Base-by-base conservation (phyloP, 2,888 invertebrate genomes). In the Meandrusa payeni region DNA sequence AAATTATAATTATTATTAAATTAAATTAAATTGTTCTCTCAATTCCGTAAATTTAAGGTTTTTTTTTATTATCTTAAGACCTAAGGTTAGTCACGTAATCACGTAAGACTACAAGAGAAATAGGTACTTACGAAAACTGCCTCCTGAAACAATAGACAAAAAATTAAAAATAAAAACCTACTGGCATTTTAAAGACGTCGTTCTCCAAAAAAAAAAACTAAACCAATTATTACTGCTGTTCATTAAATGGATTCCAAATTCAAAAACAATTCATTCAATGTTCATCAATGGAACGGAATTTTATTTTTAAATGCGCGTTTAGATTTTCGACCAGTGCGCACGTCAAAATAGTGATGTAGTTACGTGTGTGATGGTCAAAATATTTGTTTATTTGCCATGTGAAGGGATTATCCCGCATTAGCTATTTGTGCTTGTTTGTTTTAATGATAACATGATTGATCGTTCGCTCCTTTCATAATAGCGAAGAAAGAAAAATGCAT, bases 381-480 rank as follows among this genome's bases (percentile, higher is more conserved):
- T 61, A 67, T 67, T 64, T 61, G 50, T 57, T 51, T 47, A 38
- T 46, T 49, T 23, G 10, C 7, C 9, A n/a, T 10, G 24, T 32
- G 48, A 46, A 48, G 28, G 48, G 43, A 46, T 50, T 38, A 50
- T 48, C 24, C 29, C 41, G 45, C 42, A 33, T 37, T 31, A 27
- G 20, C 40, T n/a, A 24, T 39, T 41, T 41, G 19, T 15, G 9
- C 9, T 42, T 53, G 52, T 42, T 50, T 52, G 50, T 39, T 33
- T 51, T 53, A 54, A 44, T 57, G 57, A 61, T 59, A 55, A 63
- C 61, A 57, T 61, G 71, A 63, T 58, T 51, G 63, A 57, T 58
- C 55, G 59, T 51, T 54, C 31, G 10, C 12, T 12, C 6, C 6
- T 27, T 28, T n/a, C n/a, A n/a, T n/a, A n/a, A n/a, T n/a, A n/a